Base-by-base conservation (phyloP, 2,113 vertebrate genomes). In the Solenodon paradoxus region DNA sequence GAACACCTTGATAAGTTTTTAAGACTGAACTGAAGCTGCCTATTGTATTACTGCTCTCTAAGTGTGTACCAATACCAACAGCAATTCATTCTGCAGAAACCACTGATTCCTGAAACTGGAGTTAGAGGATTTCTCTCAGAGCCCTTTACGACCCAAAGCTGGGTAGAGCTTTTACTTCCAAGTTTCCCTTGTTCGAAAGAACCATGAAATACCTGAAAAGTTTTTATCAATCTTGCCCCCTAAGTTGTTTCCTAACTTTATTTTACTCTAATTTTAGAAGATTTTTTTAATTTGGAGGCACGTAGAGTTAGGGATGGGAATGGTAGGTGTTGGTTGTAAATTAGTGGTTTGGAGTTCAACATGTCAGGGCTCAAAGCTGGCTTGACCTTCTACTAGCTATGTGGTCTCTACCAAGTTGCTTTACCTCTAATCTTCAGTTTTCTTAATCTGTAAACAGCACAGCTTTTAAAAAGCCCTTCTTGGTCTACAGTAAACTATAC, bases 231-330 rank as follows among this genome's bases (percentile, higher is more conserved):
- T 72, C 42, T 93, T 57, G 92, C 13, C 16, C 15, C 63, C 59
- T n/a, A 92, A 94, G 45, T 88, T 42, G 32, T 64, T 96, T 94
- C 11, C 63, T 85, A 91, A 84, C 68, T 92, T 91, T 55, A 77
- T 5, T 88, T 84, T 84, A 66, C 47, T 77, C 42, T 85, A 49
- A 90, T 78, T 75, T 77, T 75, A 97, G 49, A 4, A 86, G 30
- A 51, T 63, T 93, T 82, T 83, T 80, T 30, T 7, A 80, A 79
- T 81, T 45, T 84, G 13, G 32, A 92, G 17, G 40, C 17, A 88
- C 32, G 8, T 64, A 91, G 51, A 71, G 10, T 20, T 59, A 53
- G 28, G 15, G 92, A 59, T 15, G 22, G 26, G 71, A 85, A 81
- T 8, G 69, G 40, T 80, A 66, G 24, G 30, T 90, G 28, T 35